These are phyloP conservation scores for Prunella strophiata DNA, from an alignment of 2,797 vertebrate genomes.

Conservation along the genomic window DNA sequence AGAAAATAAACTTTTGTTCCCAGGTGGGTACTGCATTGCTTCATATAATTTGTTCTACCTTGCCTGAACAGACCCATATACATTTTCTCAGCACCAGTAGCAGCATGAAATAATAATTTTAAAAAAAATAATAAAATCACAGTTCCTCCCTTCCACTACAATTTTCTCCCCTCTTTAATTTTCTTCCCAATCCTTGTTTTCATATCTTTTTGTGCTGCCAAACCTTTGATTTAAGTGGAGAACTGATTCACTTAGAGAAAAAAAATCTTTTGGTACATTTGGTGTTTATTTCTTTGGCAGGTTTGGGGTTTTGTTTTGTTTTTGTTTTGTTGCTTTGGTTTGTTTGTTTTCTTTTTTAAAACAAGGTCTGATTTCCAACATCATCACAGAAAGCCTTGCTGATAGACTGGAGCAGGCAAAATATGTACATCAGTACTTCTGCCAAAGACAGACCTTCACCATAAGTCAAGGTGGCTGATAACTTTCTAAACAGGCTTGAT, in stretches of 20 bases:
- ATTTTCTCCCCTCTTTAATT: background rate
- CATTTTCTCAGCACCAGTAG: background rate
- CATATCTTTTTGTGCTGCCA: background rate
- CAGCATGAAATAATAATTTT: background rate
- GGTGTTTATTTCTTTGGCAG: background rate
- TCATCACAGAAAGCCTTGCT: background rate
- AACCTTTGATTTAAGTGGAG: background rate
- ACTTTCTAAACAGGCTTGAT: slow-evolving; percentile 52
- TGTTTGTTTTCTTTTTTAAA: background rate
- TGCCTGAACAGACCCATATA: background rate
- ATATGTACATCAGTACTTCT: background rate
- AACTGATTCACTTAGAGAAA: background rate
- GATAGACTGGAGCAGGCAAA: background rate
- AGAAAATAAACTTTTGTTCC: background rate
- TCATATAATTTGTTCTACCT: background rate
- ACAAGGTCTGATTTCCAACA: background rate
- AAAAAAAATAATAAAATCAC: background rate
- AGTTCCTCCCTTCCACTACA: background rate
- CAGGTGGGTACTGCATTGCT: background rate
- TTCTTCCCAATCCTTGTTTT: background rate
- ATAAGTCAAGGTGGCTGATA: slow-evolving; percentile 60
- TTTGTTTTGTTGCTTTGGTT: background rate
- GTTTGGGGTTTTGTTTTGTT: background rate
- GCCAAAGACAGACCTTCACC: slow-evolving; percentile 35
- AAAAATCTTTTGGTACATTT: background rate